Base-by-base conservation (phyloP, 2,888 invertebrate species). In the Cynaeus angustus region DNA sequence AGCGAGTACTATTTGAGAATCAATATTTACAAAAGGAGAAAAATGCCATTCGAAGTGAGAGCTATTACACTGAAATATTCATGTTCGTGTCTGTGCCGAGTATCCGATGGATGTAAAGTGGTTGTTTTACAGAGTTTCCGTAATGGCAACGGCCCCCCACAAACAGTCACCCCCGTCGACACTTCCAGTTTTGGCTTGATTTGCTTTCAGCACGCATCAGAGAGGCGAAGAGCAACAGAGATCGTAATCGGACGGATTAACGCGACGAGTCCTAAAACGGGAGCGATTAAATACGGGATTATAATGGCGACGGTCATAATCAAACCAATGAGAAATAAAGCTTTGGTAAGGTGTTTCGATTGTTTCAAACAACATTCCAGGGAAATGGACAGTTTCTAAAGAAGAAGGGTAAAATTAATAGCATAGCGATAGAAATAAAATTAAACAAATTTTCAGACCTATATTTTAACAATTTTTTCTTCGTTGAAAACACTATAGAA, bases 11-110 rank as follows among this genome's bases (percentile, higher is more conserved):
- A 77, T 79, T 75, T 77, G 74, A 69, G 76, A 77, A 77, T 79
- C 79, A 79, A 79, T 78, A 79, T 82, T 82, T 79, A 79, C 78
- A 75, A 73, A 78, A 75, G 73, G 75, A 77, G 77, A 77, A 80
- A 78, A 79, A 78, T 77, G 76, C 64, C 72, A 72, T 64, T 73
- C 73, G 74, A 75, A 76, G 75, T 76, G 75, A 77, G 75, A 76
- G 77, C 79, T 75, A 79, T 79, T 80, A 80, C 77, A 74, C 74
- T 81, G 81, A 82, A 81, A 82, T 82, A 82, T 83, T 83, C 82
- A 79, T 80, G 82, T 81, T 81, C 81, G 83, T 82, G 82, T 82
- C 81, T 80, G 74, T 76, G 74, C 73, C 70, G 75, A 73, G 76
- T 79, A 80, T 79, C 77, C 78, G 75, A 76, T 80, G 81, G 82